A percentile compares a stretch with the other conserved stretches of the same genome.
Evolutionary conservation across 2,888 invertebrate species (phyloP).

Genomic region (Altica lythri): DNA sequence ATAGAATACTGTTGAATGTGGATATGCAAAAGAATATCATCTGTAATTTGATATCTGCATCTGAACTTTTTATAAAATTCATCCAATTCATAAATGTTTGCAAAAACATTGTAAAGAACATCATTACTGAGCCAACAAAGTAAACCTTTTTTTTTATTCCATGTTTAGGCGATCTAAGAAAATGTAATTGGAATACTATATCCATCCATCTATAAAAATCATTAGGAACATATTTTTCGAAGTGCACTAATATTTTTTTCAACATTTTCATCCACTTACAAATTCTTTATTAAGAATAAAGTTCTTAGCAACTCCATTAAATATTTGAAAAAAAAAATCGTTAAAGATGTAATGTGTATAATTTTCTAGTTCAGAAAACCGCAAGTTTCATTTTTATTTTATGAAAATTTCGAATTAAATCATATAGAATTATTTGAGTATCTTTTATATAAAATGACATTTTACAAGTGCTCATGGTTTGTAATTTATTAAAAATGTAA

Average conservation of each 20-base stretch:
- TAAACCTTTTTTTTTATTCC: slow-evolving; percentile 13
- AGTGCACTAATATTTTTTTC: neutral
- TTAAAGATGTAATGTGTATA: neutral
- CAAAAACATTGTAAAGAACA: slow-evolving; percentile 13
- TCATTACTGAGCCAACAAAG: slow-evolving; percentile 13
- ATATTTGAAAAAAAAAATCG: neutral
- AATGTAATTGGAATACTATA: slow-evolving; percentile 12
- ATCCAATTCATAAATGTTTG: slow-evolving; percentile 11
- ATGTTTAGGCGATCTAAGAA: slow-evolving; percentile 22
- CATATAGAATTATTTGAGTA: too few relatives aligned
- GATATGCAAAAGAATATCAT: slow-evolving; percentile 20
- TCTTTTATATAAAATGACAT: too few relatives aligned
- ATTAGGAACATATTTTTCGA: slow-evolving; percentile 14
- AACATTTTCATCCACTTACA: neutral
- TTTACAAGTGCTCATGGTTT: too few relatives aligned
- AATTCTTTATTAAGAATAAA: neutral
- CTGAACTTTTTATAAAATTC: slow-evolving; percentile 1
- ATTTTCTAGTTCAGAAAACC: too few relatives aligned
- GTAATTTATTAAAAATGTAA: neutral
- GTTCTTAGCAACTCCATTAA: neutral
- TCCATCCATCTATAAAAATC: slow-evolving; percentile 23
- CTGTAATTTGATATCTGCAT: slow-evolving; percentile 17
- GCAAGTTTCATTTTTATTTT: neutral
- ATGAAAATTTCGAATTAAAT: neutral
- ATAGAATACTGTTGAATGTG: slow-evolving; percentile 17